Evolutionary conservation across 2,888 invertebrate species (phyloP), one percentile per base, ranked within the genome.

Genomic region (Asteroscopus sphinx): DNA sequence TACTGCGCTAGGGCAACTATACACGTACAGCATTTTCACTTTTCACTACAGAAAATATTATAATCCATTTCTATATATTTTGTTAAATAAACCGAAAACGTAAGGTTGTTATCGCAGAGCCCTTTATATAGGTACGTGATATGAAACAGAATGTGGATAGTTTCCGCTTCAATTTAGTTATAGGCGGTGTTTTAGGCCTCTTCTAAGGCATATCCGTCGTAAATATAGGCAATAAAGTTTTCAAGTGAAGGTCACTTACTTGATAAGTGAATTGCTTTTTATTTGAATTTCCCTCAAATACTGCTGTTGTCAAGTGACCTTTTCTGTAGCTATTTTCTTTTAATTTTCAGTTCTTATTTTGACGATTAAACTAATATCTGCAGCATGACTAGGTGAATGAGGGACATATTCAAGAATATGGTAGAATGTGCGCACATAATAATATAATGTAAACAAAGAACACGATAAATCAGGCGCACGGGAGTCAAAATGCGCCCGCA

Each of bases 71-170:
- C 28, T 49, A 62, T 63, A 67, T 61, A 73, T 70, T 74, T 69
- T 55, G 73, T 77, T 76, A 70, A 79, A 76, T 79, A 79, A 79
- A 75, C 68, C 68, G 71, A 76, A 74, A 72, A 74, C 57, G 66
- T 71, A 76, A 72, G 67, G 73, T 80, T 72, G 77, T 83, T 83
- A 82, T 80, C 78, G 67, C 58, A 60, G 71, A 75, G 65, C 75
- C 70, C 75, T 75, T 75, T 74, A 60, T 60, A n/a, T n/a, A n/a
- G n/a, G 81, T 80, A 85, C 85, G 86, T 86, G 86, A 83, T 79
- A 71, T 59, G 85, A 86, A 86, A 81, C 76, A 67, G 75, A 79
- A 79, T 80, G 63, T 57, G 67, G 79, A 77, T 79, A 81, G 80
- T 81, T 79, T 77, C 76, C 77, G 65, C 73, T 73, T 75, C 81